Evolutionary conservation across 2,113 vertebrate genomes (phyloP).

Genomic region (Rafetus swinhoei): DNA sequence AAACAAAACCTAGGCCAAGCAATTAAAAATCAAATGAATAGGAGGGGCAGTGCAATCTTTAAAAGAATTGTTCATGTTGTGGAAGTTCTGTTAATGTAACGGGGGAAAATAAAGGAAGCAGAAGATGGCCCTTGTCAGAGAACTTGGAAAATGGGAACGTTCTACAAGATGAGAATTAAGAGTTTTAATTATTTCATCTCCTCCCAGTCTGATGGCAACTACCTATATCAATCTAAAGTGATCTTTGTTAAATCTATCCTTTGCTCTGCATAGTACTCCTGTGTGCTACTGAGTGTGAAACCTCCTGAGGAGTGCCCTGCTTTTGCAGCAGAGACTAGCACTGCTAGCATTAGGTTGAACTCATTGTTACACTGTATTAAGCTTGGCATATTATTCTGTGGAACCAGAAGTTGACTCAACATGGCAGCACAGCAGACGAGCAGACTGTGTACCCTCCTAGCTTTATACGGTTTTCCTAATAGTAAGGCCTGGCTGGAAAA

Average conservation of each 20-base stretch:
- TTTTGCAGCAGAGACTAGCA: fast-evolving
- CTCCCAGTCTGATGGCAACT: not conserved
- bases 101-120: not conserved
- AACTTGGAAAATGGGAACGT: not conserved
- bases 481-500: not conserved
- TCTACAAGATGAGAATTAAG: not conserved
- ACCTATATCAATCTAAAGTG: not conserved
- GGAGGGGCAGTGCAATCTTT: not conserved
- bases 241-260: not conserved
- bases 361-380: fast-evolving
- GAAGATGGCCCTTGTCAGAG: not conserved
- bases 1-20: conserved; percentile 3
- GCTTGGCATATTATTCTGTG: fast-evolving
- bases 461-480: not conserved
- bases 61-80: not conserved
- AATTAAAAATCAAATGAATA: not conserved
- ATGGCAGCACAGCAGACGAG: not conserved
- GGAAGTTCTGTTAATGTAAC: fast-evolving
- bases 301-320: not conserved
- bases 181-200: conserved; percentile 40
- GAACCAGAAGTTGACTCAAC: not conserved
- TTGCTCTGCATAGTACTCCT: fast-evolving
- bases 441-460: not conserved
- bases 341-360: not conserved
- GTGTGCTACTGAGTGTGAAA: fast-evolving